Evolutionary conservation across 2,888 invertebrate genomes (phyloP).

Genomic region (Sinodicranocentrus sp.): DNA sequence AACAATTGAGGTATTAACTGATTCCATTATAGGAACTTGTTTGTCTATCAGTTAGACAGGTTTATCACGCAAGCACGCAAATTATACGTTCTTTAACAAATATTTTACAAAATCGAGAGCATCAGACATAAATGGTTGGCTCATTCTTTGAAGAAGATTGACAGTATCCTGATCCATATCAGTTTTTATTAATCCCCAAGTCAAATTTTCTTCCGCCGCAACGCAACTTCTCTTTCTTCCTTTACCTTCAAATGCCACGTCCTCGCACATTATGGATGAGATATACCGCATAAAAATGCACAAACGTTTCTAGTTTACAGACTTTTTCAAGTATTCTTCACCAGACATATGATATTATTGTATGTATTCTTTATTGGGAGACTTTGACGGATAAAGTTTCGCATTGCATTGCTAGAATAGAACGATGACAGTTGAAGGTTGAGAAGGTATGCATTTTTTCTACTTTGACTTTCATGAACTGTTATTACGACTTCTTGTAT

Average conservation of each 20-base stretch:
- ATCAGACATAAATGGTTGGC: too few species aligned
- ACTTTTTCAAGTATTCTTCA: background rate
- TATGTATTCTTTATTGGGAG: background rate
- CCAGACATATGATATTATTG: background rate
- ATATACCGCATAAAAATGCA: constrained; percentile 5
- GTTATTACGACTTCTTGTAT: constrained; percentile 28
- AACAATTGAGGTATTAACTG: too few species aligned
- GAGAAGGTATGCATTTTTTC: background rate
- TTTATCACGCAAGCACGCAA: too few species aligned
- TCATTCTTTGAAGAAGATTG: constrained; percentile 60
- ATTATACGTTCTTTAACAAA: too few species aligned
- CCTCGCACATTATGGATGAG: background rate
- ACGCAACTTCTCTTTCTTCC: background rate
- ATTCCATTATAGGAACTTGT: too few species aligned
- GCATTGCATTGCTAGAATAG: background rate
- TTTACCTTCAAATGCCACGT: constrained; percentile 1
- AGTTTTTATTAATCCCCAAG: constrained; percentile 12
- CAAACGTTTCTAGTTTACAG: background rate
- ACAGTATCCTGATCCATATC: constrained; percentile 68
- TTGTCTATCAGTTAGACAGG: too few species aligned
- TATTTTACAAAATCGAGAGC: too few species aligned
- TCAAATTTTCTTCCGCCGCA: background rate
- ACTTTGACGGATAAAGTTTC: background rate
- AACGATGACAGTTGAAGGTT: constrained; percentile 27
- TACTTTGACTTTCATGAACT: constrained; percentile 19